Evolutionary conservation across 1,140 invertebrate genomes (phyloP), one percentile per base, ranked within the genome.

Genomic region (Drosophila pachea): DNA sequence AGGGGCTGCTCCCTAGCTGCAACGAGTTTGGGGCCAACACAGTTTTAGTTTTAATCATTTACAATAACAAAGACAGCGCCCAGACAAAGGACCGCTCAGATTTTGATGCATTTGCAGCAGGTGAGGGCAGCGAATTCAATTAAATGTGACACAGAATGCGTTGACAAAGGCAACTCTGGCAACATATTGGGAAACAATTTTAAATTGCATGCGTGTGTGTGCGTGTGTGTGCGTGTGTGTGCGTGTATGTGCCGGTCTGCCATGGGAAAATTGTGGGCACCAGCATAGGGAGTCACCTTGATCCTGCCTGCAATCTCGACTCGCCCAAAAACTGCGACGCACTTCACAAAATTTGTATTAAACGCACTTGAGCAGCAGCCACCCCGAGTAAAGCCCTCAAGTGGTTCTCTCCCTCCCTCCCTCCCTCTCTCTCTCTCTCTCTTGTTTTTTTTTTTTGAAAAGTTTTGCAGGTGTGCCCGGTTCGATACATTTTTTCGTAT

Each of bases 21-120:
- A 29, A 73, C 32, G 12, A 43, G 31, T 14, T 68, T 64, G 52
- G 68, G 40, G 58, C 22, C 79, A 53, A 50, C 66, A 76, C 76
- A 68, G 54, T 86, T 83, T 84, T 84, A 84, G 86, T 84, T 83
- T 84, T 84, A 84, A 84, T 84, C 65, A 76, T 84, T 84, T 86
- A 84, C 76, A 84, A 84, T 84, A 84, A 83, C 79, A 84, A 81
- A 78, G 79, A 74, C 47, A 42, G 16, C 54, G 63, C 53, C 32
- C 53, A 74, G n/a, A 81, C 78, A 81, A 81, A 61, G 43, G 65
- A 22, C 63, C 54, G 61, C 36, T 43, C 61, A 42, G 73, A 81
- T 75, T 73, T 73, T 83, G 73, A 84, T 84, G 68, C 81, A 79
- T 79, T 71, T 59, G 61, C 73, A 76, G 74, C 79, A 84, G 79